Base-by-base conservation (phyloP, 2,797 vertebrate genomes). In the Sitta carolinensis region DNA sequence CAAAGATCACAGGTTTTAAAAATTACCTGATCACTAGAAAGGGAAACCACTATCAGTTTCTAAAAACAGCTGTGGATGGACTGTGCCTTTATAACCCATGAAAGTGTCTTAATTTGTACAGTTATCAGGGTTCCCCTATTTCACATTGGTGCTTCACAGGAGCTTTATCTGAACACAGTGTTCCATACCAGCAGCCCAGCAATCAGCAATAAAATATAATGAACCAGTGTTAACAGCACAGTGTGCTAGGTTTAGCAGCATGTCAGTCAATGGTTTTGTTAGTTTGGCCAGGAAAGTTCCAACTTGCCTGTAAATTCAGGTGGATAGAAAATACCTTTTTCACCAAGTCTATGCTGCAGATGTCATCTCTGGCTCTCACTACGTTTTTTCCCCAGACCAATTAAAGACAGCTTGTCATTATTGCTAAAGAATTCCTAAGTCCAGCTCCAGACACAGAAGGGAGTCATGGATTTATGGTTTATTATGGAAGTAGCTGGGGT, bases 141-240 rank as follows among this genome's bases (percentile, higher is more conserved):
- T 74, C 87, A 86, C 66, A 89, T 38, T 85, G 47, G 36, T 50
- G 40, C 74, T 94, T 92, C 69, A 81, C 63, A 89, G 75, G 50
- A 83, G 48, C 29, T 91, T 97, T 95, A 96, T 94, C 91, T 92
- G 94, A 93, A 97, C 93, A 85, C 14, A 42, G 45, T 70, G 82
- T 89, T 95, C 79, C 73, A 61, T 34, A 91, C 22, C 42, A 81
- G 68, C 19, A 45, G 57, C 38, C 61, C 66, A 81, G 68, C 58
- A 93, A 93, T 83, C 72, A 78, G 68, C 67, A 90, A 92, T 91
- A 87, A 94, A 94, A 94, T 64, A 93, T 34, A 96, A 94, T 52
- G 22, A 76, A 76, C 42, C 27, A 67, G 55, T 8, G 4, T 68
- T 91, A 94, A 74, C 36, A 74, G 70, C 72, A 68, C 67, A 76